Evolutionary conservation across 1,140 invertebrate species (phyloP), one percentile per base, ranked within the genome.

Genomic region (Lycorma delicatula): DNA sequence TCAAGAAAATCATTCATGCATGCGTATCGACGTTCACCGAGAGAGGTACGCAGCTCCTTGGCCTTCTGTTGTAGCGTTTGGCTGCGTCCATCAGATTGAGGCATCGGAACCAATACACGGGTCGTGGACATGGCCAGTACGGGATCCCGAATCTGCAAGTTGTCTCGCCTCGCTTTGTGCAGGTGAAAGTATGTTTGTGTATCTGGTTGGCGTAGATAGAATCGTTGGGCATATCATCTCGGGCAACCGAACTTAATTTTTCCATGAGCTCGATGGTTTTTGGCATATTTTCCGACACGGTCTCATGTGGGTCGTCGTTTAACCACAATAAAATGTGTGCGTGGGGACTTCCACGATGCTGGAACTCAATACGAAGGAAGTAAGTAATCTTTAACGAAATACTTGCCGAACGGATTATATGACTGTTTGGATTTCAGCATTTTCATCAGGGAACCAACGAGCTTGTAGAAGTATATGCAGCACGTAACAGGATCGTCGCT

Each of bases 101-200:
- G 60, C 28, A 69, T 65, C 20, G 69, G 68, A 47, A 70, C 25
- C 57, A 71, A 51, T 55, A 70, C 63, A 59, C 67, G 62, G 36
- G 66, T 70, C 25, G 29, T 41, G 11, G 36, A 16, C 52, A 54
- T 11, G 64, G 63, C 59, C 41, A 59, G 44, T 44, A 64, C 11
- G 63, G 63, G 16, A 50, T 34, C 22, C 65, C 67, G 16, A 72
- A 72, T 68, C 66, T 66, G 44, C 70, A 73, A 60, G 31, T 67
- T 22, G 60, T 64, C 29, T 70, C 58, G 28, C 60, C 62, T 68
- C 60, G 62, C 60, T 71, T 66, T 9, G 52, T 66, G 61, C 71
- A 72, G 6, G 66, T 70, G 50, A 67, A 67, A 59, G 68, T 71
- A 51, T 71, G 68, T 51, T 67, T 68, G 64, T 71, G 70, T 20